phyloP scores from a whole-genome alignment of 2,888 invertebrate genomes.

The Hetaerina titia region DNA sequence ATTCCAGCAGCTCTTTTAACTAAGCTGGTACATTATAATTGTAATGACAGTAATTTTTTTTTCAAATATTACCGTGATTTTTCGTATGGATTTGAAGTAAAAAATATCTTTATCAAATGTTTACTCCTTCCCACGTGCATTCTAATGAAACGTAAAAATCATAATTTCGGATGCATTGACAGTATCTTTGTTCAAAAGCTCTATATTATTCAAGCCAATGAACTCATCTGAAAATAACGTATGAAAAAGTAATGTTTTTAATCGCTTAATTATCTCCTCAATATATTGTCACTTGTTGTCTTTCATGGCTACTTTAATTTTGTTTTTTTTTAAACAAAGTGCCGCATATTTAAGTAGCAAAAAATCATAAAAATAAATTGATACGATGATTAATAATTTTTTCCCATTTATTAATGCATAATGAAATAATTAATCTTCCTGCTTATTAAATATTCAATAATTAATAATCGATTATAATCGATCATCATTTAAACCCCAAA shows the following conservation, averaged over 20 bases:
- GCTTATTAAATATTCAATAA: neutral
- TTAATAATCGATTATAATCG: neutral
- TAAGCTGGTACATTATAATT: too few relatives aligned
- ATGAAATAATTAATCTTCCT: neutral
- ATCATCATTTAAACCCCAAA: neutral
- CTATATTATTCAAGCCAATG: too few relatives aligned
- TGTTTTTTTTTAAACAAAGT: neutral
- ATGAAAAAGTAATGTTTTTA: neutral
- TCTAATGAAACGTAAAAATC: too few relatives aligned
- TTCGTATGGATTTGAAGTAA: too few relatives aligned
- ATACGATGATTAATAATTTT: neutral
- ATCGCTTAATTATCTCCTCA: neutral
- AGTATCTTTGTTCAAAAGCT: too few relatives aligned
- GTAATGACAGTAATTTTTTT: too few relatives aligned
- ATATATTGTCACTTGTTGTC: neutral
- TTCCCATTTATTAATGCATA: neutral
- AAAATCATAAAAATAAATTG: neutral
- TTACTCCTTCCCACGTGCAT: too few relatives aligned
- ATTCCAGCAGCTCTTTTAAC: too few relatives aligned
- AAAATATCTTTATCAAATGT: too few relatives aligned
- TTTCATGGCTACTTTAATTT: neutral
- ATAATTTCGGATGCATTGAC: too few relatives aligned
- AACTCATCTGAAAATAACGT: too few relatives aligned
- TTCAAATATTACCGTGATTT: too few relatives aligned
- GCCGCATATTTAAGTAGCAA: neutral